Conservation (phyloP, 1,140 invertebrate genomes). For the Sitophilus oryzae region DNA sequence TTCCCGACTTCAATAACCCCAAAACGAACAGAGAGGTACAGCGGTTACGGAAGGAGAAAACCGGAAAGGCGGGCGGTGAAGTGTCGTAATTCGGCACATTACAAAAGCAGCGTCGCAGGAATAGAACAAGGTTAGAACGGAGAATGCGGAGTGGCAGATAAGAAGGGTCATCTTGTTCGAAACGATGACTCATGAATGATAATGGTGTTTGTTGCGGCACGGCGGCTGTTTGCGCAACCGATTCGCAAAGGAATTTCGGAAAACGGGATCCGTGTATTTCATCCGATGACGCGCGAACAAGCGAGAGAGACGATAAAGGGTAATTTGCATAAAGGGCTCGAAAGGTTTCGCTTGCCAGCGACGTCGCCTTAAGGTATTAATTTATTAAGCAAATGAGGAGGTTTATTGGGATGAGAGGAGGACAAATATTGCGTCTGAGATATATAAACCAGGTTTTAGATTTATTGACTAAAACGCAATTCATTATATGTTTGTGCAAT, state of each 20-base stretch:
- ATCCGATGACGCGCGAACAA: background rate
- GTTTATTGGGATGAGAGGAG: too few relatives aligned
- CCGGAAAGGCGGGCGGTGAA: background rate
- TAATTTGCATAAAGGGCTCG: background rate
- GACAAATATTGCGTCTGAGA: too few relatives aligned
- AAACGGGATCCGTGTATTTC: background rate
- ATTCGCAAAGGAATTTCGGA: background rate
- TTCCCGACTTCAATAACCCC: background rate
- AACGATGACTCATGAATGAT: conserved; percentile 14
- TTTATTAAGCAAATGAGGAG: background rate
- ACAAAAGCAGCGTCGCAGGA: too few relatives aligned
- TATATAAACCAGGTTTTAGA: too few relatives aligned
- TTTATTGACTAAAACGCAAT: too few relatives aligned
- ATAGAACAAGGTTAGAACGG: background rate
- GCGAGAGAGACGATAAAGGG: too few relatives aligned
- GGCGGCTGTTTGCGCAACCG: background rate
- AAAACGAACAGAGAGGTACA: too few relatives aligned
- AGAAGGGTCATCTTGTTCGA: conserved; percentile 8
- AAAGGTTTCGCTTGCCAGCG: too few relatives aligned
- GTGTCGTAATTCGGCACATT: too few relatives aligned
- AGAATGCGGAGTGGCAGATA: conserved; percentile 3
- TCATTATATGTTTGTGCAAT: too few relatives aligned
- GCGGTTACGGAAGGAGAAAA: background rate
- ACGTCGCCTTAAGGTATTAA: background rate
- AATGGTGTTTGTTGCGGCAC: conserved; percentile 5